phyloP scores from a whole-genome alignment of 2,888 invertebrate species.

The Leptopilina drosophilae region DNA sequence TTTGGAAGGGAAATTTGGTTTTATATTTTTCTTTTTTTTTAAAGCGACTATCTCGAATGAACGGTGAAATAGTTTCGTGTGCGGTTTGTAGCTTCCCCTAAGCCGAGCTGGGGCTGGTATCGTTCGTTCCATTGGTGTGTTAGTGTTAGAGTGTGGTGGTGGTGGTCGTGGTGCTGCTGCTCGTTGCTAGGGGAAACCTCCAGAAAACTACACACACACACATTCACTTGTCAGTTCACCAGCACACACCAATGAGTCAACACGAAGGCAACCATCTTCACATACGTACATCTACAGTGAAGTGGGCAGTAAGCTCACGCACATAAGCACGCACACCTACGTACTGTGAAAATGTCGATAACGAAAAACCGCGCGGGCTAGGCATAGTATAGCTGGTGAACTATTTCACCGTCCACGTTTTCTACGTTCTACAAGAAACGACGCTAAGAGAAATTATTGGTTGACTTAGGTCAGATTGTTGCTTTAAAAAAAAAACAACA shows the following conservation, averaged over 20 bases:
- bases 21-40: conserved; percentile 3
- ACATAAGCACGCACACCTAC: conserved; percentile 58
- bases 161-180: conserved; percentile 71
- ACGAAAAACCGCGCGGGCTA: conserved; percentile 73
- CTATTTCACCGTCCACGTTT: conserved; percentile 61
- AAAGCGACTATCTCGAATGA: conserved; percentile 42
- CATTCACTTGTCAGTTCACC: conserved; percentile 49
- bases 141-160: conserved; percentile 53
- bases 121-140: conserved; percentile 48
- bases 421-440: conserved; percentile 31
- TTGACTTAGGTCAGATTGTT: conserved; percentile 18
- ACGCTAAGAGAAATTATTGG: neutral
- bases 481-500: neutral
- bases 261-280: conserved; percentile 35
- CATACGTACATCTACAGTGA: conserved; percentile 52
- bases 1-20: neutral
- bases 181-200: conserved; percentile 77
- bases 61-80: conserved; percentile 65
- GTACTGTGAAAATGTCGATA: conserved; percentile 75
- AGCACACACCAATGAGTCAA: conserved; percentile 45
- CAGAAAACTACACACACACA: conserved; percentile 75
- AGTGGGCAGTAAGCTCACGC: conserved; percentile 55
- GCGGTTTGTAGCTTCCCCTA: conserved; percentile 73
- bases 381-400: conserved; percentile 61
- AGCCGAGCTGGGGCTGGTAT: conserved; percentile 67